Base-by-base conservation (phyloP, 2,113 vertebrate species). In the Caretta caretta region DNA sequence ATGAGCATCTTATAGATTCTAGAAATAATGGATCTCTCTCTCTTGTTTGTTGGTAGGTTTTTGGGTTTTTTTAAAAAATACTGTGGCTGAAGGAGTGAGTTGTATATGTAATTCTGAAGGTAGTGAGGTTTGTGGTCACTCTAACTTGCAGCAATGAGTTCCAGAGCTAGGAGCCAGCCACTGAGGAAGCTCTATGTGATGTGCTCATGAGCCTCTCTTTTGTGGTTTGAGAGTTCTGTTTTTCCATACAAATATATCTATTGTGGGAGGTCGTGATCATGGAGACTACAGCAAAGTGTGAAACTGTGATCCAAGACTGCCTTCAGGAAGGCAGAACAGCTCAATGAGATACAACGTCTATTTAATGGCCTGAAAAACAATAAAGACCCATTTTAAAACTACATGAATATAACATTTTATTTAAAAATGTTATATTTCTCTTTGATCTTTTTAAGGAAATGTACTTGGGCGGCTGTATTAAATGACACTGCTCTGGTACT, bases 361-460 rank as follows among this genome's bases (percentile, higher is more conserved):
- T 4, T 69, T 94, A 72, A 83, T 80, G 4, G 72, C 3, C 12
- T 83, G 42, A 93, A 88, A 88, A 72, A 87, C 49, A 46, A 79
- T 49, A 75, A 49, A 79, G 42, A 53, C 24, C 35, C 24, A 57
- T 89, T 89, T 89, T 27, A 25, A 57, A 72, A 38, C n/a, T 80
- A 69, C n/a, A 46, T 46, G 24, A 83, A 51, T n/a, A 14, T 38
- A 88, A 16, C 12, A 84, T 80, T 85, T 76, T 87, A 72, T 62
- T 79, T 13, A 49, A 81, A 42, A 48, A 50, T 29, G 25, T 14
- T 46, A 10, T 57, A 38, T 88, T 57, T 89, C 16, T 95, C 92
- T 97, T 96, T 5, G 81, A 1, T 57, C 76, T 0, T 91, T 97
- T 94, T 49, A 84, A 90, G 31, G 57, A 51, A 50, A 90, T 95